These are phyloP conservation scores for Sorex maritimensis DNA, from an alignment of 2,797 vertebrate genomes.

Conservation along the genomic window DNA sequence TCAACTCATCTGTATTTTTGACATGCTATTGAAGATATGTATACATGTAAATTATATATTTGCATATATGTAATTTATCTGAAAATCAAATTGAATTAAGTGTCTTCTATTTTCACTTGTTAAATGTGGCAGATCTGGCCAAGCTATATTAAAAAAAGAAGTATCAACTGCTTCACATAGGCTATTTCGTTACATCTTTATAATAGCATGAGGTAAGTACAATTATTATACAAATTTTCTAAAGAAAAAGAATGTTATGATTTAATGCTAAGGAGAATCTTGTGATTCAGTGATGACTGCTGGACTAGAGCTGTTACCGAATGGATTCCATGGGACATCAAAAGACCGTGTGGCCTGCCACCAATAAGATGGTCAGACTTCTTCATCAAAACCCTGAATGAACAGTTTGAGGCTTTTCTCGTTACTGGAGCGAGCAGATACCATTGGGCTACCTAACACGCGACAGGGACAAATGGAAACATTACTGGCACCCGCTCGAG, in stretches of 20 bases:
- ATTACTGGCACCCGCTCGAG: no score
- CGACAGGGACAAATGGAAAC: no score
- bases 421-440: no score
- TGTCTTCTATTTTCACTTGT: background rate
- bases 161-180: background rate
- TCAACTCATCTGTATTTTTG: background rate
- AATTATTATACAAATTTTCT: background rate
- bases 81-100: background rate
- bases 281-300: no score
- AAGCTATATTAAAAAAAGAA: background rate
- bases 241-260: background rate
- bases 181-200: background rate
- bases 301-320: no score
- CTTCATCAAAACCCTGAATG: no score
- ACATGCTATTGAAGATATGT: background rate
- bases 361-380: no score
- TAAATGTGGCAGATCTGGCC: background rate
- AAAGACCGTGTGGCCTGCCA: no score
- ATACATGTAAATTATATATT: background rate
- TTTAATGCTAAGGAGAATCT: background rate
- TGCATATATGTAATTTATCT: background rate
- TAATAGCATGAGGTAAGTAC: background rate
- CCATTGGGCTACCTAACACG: no score
- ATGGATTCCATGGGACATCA: no score
- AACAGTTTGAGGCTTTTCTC: no score